Conservation (phyloP, 2,888 invertebrate genomes). For the Erynnis tages region DNA sequence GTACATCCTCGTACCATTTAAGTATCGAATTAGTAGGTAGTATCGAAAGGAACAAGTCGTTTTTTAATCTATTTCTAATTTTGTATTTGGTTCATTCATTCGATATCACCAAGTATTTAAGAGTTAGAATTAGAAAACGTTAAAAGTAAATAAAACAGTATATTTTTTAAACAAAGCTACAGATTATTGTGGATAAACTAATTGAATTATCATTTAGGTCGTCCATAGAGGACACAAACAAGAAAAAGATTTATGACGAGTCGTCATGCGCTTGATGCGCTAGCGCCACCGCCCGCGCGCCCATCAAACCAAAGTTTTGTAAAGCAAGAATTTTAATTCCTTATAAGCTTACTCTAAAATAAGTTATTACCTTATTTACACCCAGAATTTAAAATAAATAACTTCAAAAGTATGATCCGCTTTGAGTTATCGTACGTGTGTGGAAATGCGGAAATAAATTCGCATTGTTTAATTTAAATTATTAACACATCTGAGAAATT, state of each 20-base stretch:
- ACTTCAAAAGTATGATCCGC: background rate
- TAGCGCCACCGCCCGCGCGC: too few relatives aligned
- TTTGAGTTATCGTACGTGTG: background rate
- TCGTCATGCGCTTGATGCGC: slow-evolving; percentile 19
- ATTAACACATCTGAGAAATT: slow-evolving; percentile 11
- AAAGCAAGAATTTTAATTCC: slow-evolving; percentile 4
- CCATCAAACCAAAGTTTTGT: slow-evolving; percentile 12
- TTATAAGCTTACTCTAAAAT: slow-evolving; percentile 4
- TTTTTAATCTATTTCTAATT: too few relatives aligned
- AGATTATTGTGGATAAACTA: slow-evolving; percentile 7
- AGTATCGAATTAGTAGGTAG: too few relatives aligned
- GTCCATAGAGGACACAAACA: slow-evolving; percentile 12
- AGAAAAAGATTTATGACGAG: slow-evolving; percentile 15
- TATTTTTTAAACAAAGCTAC: background rate
- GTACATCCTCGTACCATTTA: too few relatives aligned
- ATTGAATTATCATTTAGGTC: slow-evolving; percentile 23
- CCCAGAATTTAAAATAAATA: slow-evolving; percentile 8
- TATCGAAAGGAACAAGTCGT: too few relatives aligned
- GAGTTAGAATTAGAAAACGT: too few relatives aligned
- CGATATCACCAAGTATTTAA: too few relatives aligned
- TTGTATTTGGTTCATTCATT: too few relatives aligned
- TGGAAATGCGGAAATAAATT: background rate
- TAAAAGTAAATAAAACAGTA: background rate
- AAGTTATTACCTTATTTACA: slow-evolving; percentile 6
- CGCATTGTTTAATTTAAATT: slow-evolving; percentile 5